These are phyloP conservation scores for Lumbricus terrestris DNA, from an alignment of 2,888 invertebrate genomes.

Conservation along the genomic window DNA sequence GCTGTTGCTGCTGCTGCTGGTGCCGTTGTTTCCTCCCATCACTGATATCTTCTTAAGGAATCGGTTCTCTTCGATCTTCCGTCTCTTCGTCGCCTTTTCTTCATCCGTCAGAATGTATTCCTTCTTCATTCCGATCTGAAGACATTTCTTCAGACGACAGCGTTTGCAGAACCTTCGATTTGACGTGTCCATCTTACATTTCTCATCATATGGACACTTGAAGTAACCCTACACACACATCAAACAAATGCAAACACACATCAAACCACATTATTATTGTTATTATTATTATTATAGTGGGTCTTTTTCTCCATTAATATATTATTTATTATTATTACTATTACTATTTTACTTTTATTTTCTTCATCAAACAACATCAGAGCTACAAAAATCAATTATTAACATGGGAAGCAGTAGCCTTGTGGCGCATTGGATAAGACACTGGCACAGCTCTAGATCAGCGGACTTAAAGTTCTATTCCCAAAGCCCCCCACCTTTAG, in stretches of 20 bases:
- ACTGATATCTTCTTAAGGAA: constrained; percentile 49
- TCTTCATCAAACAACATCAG: too few species aligned
- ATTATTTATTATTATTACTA: background rate
- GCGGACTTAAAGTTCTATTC: too few species aligned
- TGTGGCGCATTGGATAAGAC: too few species aligned
- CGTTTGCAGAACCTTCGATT: constrained; percentile 94
- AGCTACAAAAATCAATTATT: too few species aligned
- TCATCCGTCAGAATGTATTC: constrained; percentile 97
- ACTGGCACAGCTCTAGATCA: too few species aligned
- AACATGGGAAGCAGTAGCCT: too few species aligned
- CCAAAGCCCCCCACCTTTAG: too few species aligned
- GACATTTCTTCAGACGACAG: constrained; percentile 90
- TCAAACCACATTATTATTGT: background rate
- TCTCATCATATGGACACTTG: constrained; percentile 87
- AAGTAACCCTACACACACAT: constrained; percentile 66
- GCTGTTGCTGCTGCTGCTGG: background rate
- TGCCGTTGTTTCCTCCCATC: background rate
- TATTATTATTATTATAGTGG: background rate
- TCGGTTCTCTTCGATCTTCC: constrained; percentile 86
- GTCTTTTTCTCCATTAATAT: background rate
- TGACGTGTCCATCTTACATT: constrained; percentile 86
- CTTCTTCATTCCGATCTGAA: constrained; percentile 92
- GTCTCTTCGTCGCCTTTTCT: constrained; percentile 72
- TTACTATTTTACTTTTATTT: background rate
- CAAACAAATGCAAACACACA: background rate